Base-by-base conservation (phyloP, 2,888 invertebrate species). In the Mesodorylaimus sp. region DNA sequence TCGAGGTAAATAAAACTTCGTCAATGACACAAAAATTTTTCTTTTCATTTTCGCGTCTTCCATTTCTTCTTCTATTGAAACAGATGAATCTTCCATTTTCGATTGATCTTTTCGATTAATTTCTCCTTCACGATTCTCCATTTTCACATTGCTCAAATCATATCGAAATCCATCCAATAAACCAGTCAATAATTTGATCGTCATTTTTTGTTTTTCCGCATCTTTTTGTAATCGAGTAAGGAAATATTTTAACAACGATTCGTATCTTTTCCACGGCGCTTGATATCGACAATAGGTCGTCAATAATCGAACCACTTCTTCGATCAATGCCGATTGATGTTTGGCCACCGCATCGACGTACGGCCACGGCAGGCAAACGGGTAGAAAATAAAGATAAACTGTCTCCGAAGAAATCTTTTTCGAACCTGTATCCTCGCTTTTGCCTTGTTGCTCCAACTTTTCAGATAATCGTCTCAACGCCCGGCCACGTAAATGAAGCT, bases 191-290 rank as follows among this genome's bases (percentile, higher is more conserved):
- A 5, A 39, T 37, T 61, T 57, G 39, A 62, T 55, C 28, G 59
- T 53, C 7, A 60, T 83, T 59, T 82, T 86, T 61, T 88, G 88
- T 64, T 79, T 79, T 36, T 82, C 80, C 0, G 64, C 54, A 7
- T 79, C 76, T 45, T 74, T 73, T 1, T 80, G 75, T 64, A 95
- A 73, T 68, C 80, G 79, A 50, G 75, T 74, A 32, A 95, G 71
- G 66, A 87, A 89, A 59, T 77, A 75, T 58, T 81, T 81, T 2
- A 95, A 70, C 32, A 88, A 73, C 0, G 79, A 75, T 61, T 84
- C 80, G 60, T 93, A 93, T 52, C 83, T 80, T 60, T 81, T 77
- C 93, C 93, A 93, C 0, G 88, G 83, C 32, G 89, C 70, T 45
- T 82, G 69, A n/a, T n/a, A n/a, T 57, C 75, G 7, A 26, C 44